Evolutionary conservation across 2,797 vertebrate species (phyloP), one percentile per base, ranked within the genome.

Genomic region (Bovichtus variegatus): DNA sequence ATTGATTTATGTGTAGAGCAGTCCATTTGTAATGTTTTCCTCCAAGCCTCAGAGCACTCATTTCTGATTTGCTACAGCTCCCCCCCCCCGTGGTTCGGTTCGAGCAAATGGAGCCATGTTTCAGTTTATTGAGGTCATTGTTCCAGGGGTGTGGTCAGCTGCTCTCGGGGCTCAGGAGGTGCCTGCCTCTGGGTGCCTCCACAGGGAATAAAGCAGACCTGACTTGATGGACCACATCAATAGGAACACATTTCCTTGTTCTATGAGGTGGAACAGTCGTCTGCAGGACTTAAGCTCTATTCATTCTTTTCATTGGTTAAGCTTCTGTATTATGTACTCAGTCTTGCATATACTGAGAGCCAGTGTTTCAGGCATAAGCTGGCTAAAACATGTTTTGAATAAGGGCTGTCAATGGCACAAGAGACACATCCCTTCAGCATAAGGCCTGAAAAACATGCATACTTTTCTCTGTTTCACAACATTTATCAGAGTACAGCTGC

Each of bases 131-230:
- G 90, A 83, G 91, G 91, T 92, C 89, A 90, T 88, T 89, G 89
- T 93, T 92, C 89, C 88, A 83, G 82, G 74, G 91, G 90, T 92
- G 91, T 92, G 93, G 90, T 91, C 90, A 89, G 80, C 83, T 82
- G 76, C 78, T 84, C 74, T 51, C 38, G 34, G 78, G 78, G 71
- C 80, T 78, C 84, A 76, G 71, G 71, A 79, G 89, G 89, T 90
- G 86, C 83, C 84, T 78, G 91, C 55, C 82, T 78, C 75, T 53
- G 82, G 85, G 75, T 83, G 82, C 78, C 81, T 83, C 87, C 23
- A 2, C 11, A 1, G 80, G 84, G 85, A 89, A 80, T 83, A 86
- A 87, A 84, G 73, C 62, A 27, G 76, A 83, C 75, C 81, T 78
- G 80, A 84, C 80, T 89, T 83, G 85, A 91, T 79, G 74, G 88